Percentiles rank a stretch among this genome's conserved stretches.
phyloP scores from a whole-genome alignment of 2,113 vertebrate genomes.

The Arothron firmamentum region DNA sequence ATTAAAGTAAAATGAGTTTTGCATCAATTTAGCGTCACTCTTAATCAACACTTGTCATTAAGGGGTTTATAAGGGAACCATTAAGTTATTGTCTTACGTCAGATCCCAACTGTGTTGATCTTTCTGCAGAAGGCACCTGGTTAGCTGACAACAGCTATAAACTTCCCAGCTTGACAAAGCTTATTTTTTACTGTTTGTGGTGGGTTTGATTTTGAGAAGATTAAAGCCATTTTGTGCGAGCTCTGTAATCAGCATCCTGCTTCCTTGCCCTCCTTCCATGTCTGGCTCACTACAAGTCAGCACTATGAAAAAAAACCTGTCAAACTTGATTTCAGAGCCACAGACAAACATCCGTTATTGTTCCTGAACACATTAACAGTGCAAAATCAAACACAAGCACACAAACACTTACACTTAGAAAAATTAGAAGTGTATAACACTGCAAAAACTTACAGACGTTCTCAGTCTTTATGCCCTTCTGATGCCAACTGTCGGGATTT shows the following conservation, averaged over 20 bases:
- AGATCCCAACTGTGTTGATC: conserved; percentile 7
- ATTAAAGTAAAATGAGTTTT: no score
- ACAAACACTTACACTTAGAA: not conserved
- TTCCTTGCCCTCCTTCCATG: conserved; percentile 27
- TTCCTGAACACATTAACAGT: conserved; percentile 12
- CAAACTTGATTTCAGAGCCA: conserved; percentile 13
- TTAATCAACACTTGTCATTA: no score
- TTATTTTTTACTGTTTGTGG: conserved; percentile 53
- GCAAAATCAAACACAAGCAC: not conserved
- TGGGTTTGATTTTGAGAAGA: conserved; percentile 54
- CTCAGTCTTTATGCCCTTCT: conserved; percentile 35
- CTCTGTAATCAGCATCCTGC: conserved; percentile 58
- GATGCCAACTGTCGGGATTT: conserved; percentile 46
- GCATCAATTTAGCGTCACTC: no score
- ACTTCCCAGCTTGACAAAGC: conserved; percentile 51
- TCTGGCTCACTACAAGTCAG: conserved; percentile 37
- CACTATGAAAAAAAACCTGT: not conserved
- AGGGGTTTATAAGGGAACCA: no score
- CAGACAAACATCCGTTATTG: conserved; percentile 21
- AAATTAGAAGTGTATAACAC: conserved; percentile 11
- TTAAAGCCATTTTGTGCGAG: conserved; percentile 52
- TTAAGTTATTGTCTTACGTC: conserved; percentile 17
- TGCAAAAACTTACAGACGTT: conserved; percentile 10
- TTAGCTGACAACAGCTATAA: conserved; percentile 42
- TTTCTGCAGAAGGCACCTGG: conserved; percentile 32